Evolutionary conservation across 35 echinoderm and acorn worm genomes (phyloP).

Genomic region (Lytechinus variegatus): DNA sequence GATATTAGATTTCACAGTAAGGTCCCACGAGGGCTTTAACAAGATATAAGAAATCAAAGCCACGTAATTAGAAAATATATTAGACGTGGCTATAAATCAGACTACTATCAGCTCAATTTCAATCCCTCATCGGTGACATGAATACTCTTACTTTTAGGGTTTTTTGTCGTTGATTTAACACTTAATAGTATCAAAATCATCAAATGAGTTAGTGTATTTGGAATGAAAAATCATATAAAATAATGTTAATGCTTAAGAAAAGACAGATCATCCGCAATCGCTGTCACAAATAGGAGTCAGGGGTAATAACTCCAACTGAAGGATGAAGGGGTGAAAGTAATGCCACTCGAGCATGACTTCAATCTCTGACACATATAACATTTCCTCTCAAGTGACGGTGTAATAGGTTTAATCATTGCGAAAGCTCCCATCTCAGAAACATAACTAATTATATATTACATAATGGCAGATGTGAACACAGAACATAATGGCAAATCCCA

Average conservation of each 20-base stretch:
- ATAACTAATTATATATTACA: background rate
- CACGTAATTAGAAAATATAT: background rate
- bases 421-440: background rate
- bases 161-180: background rate
- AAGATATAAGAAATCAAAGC: background rate
- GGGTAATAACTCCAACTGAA: background rate
- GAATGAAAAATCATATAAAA: background rate
- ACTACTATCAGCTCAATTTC: background rate
- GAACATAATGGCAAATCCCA: too few relatives aligned
- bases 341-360: background rate
- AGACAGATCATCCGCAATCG: background rate
- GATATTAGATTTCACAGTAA: background rate
- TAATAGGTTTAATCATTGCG: background rate
- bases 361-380: background rate
- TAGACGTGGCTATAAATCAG: slow-evolving; percentile 10
- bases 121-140: background rate
- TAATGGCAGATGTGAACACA: background rate
- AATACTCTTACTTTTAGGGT: background rate
- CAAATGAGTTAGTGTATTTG: background rate
- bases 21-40: background rate
- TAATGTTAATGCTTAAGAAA: background rate
- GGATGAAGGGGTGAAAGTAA: background rate
- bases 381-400: background rate
- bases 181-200: background rate
- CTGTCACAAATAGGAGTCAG: background rate